Evolutionary conservation across 2,888 invertebrate species (phyloP), one percentile per base, ranked within the genome.

Genomic region (Conops quadrifasciatus): DNA sequence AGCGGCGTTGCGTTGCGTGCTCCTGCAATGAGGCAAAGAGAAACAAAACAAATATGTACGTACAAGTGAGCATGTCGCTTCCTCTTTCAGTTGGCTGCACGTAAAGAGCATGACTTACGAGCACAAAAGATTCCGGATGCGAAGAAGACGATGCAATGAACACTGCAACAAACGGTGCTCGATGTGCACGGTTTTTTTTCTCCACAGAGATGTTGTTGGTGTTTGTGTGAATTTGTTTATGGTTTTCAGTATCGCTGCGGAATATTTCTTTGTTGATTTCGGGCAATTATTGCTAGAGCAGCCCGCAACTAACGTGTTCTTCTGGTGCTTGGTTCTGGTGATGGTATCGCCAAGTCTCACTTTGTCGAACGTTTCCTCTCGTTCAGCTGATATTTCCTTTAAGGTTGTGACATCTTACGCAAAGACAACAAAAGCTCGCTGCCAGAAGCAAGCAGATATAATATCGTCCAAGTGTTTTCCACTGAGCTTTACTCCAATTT

Each of bases 101-200:
- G 67, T 45, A 56, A 58, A 56, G 21, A 58, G 58, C 58, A 58
- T 26, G 26, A 58, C 43, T 56, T 56, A 67, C 16, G 30, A 36
- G 36, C 9, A 36, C 36, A 36, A 36, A 36, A 16, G 67, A 67
- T 43, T 36, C 56, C 45, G 58, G 43, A 67, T 45, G 56, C 21
- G 51, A 36, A 36, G 58, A 49, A 45, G 21, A 30, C 56, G 30
- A 36, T 56, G 67, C 56, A 67, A 67, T 67, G 58, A 67, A 67
- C 58, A 67, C 58, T 67, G 56, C 67, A 67, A 45, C 67, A 45
- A 67, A 67, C 43, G 49, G 58, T 58, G 43, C 67, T 58, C 56
- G 43, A 45, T 63, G 47, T 56, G 56, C 56, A 36, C 11, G 13
- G 24, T 63, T 16, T 30, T 26, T 65, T 49, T 64, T 47, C 11